A percentile compares a stretch with the other conserved stretches of the same genome.
Conservation (phyloP, 2,888 invertebrate genomes). For the Schizotus pectinicornis region DNA sequence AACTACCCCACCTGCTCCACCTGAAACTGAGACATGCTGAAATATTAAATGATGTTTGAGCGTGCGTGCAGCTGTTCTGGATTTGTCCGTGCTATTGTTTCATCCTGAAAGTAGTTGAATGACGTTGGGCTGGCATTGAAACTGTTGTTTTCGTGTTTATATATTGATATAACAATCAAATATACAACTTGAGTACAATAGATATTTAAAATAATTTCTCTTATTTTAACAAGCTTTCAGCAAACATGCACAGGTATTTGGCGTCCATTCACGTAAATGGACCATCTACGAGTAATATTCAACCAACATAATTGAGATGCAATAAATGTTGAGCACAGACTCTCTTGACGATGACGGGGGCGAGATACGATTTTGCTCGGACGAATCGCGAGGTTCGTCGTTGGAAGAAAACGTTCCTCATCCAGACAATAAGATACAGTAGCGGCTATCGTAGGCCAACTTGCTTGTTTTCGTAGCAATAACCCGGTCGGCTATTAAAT, state of each 20-base stretch:
- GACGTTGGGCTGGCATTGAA: background rate
- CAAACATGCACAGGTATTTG: conserved; percentile 25
- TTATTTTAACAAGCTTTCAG: conserved; percentile 28
- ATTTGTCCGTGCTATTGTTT: background rate
- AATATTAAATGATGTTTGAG: background rate
- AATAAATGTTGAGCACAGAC: conserved; percentile 16
- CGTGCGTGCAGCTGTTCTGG: background rate
- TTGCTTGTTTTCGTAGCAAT: too few relatives aligned
- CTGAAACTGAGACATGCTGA: too few relatives aligned
- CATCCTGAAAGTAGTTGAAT: background rate
- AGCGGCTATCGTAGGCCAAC: too few relatives aligned
- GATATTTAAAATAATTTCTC: conserved; percentile 27
- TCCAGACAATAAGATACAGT: too few relatives aligned
- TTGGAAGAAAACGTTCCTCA: too few relatives aligned
- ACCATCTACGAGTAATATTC: conserved; percentile 20
- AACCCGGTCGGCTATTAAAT: too few relatives aligned
- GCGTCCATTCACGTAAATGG: conserved; percentile 20
- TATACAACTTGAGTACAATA: conserved; percentile 19
- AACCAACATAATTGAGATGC: conserved; percentile 12
- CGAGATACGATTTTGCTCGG: background rate
- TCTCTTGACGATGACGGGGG: conserved; percentile 1
- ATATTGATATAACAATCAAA: conserved; percentile 3
- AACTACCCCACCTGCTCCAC: too few relatives aligned
- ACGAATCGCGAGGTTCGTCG: too few relatives aligned
- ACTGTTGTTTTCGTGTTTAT: background rate